Base-by-base conservation (phyloP, 35 echinoderm and acorn worm species). In the Strongylocentrotus purpuratus region DNA sequence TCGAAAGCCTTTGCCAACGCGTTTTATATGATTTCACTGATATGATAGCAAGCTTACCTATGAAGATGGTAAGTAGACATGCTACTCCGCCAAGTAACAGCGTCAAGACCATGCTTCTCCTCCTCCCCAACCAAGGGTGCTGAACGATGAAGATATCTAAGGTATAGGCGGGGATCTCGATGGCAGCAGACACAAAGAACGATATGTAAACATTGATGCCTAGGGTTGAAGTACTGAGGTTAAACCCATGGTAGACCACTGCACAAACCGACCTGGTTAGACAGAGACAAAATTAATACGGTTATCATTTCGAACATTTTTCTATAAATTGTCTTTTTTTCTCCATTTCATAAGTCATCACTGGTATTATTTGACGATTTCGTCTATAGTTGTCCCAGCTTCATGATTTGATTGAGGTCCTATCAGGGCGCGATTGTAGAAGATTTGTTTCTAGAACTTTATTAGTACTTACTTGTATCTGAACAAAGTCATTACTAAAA, bases 191-290 rank as follows among this genome's bases (percentile, higher is more conserved):
- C 61, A 95, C 46, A 22, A 95, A 88, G 94, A 95, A 95, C 0
- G 94, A 50, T 32, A 85, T 33, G 85, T 55, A 95, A 2, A 46
- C 46, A 31, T 95, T 87, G 71, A 95, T 50, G 15, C 94, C 94
- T 17, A 95, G 85, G 33, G 6, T 31, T 2, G 46, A 48, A 10
- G 94, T 88, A 31, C 94, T 95, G 28, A 95, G 46, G 14, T 48
- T 50, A 2, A 95, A 85, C 32, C 94, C 94, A 46, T 95, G 87
- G 45, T 95, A 95, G 17, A 95, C 94, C 28, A 95, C 87, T 20
- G 87, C 87, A 25, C 87, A 89, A 7, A 89, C 87, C 13, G 33
- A 89, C 87, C 87, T 89, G 33, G 45, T 5, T 41, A 41, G 35
- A 41, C 1, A 41, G 35, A 41, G 35, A 41, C 1, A 41, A 41